Evolutionary conservation across 2,797 vertebrate species (phyloP), one percentile per base, ranked within the genome.

Genomic region (Pangasius mekongensis): DNA sequence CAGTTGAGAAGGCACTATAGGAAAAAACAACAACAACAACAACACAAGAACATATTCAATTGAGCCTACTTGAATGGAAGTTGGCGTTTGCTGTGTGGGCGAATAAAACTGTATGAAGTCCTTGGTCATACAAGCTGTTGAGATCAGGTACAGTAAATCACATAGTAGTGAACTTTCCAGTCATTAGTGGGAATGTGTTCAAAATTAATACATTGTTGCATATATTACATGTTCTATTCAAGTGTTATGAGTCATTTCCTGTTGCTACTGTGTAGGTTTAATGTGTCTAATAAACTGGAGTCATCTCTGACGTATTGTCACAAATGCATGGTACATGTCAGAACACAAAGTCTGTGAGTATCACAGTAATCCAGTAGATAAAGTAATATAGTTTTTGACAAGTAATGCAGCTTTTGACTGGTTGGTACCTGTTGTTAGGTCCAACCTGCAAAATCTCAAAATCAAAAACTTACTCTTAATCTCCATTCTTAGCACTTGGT

Each of bases 201-300:
- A 81, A 39, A 39, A 39, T 39, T 0, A 60, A 36, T 60, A 24
- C 5, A 30, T 58, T 13, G 6, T 54, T 67, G 30, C 47, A 67
- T 67, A 66, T 30, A 39, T 16, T 49, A 54, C 77, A 82, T 52
- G 22, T 71, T 87, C 64, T 71, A 60, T 81, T 81, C 78, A 56
- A 69, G 58, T 76, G 60, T 43, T 54, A 66, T 69, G 62, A 81
- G 47, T 71, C 66, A 60, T 49, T 82, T 71, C 77, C 86, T 82
- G 77, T 87, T 30, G 64, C 77, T 71, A 82, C 36, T 58, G 52
- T 71, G 27, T 82, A 56, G 27, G 33, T 81, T 54, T 56, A 69
- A 77, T 47, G 49, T 58, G n/a, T 69, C 24, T 87, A 36, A 36
- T 81, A 36, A 81, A 39, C 10, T 60, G 52, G 77, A 30, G 3